These are phyloP conservation scores for Diglossa brunneiventris DNA, from an alignment of 2,113 vertebrate genomes.

Conservation along the genomic window DNA sequence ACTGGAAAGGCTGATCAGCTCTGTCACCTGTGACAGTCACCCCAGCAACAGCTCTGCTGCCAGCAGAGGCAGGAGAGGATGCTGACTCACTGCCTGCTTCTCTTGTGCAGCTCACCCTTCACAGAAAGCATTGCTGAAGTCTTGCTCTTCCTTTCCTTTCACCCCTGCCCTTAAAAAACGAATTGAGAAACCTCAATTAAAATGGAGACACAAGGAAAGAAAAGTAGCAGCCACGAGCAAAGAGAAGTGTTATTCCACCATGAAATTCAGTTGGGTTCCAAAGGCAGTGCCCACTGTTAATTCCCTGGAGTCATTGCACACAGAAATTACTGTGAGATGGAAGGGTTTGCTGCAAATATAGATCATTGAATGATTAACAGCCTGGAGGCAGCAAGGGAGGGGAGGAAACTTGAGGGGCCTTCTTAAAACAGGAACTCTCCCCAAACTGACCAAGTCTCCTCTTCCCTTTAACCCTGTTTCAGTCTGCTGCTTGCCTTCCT, in stretches of 20 bases:
- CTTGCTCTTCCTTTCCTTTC: background rate
- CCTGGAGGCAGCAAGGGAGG: background rate
- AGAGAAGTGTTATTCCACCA: background rate
- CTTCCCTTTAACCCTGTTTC: background rate
- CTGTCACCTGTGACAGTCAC: slow-evolving; percentile 59
- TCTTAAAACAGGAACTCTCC: background rate
- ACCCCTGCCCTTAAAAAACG: background rate
- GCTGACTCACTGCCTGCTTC: slow-evolving; percentile 58
- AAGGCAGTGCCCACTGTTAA: background rate
- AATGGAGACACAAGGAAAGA: accelerated
- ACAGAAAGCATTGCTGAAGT: background rate
- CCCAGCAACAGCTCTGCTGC: slow-evolving; percentile 55
- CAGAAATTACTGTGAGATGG: background rate
- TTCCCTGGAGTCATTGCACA: background rate
- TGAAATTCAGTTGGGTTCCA: background rate
- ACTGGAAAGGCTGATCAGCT: background rate
- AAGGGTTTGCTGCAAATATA: background rate
- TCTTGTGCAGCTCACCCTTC: background rate
- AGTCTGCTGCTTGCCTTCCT: background rate
- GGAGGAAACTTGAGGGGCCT: background rate
- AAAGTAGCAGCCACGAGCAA: background rate
- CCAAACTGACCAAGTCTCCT: background rate
- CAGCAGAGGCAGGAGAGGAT: slow-evolving; percentile 37
- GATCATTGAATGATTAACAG: background rate
- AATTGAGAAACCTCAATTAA: background rate